Evolutionary conservation across 2,113 vertebrate species (phyloP).

Genomic region (Peromyscus maniculatus): DNA sequence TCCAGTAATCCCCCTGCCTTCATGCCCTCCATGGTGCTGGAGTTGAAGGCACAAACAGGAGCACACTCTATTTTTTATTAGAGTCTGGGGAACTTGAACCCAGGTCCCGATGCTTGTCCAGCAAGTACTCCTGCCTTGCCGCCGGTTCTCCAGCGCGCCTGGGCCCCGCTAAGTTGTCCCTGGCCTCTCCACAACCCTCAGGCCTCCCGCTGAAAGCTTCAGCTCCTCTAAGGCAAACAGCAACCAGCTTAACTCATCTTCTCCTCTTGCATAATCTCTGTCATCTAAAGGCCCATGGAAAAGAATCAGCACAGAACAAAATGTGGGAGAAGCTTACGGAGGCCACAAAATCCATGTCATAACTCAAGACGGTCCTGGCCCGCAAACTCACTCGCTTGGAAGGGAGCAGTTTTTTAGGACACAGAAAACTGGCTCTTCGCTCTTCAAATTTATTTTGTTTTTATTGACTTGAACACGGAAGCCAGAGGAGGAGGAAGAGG

Average conservation of each 20-base stretch:
- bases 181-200: background rate
- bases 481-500: background rate
- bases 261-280: background rate
- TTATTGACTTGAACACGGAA: slow-evolving; percentile 70
- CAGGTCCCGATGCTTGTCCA: background rate
- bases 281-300: background rate
- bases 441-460: slow-evolving; percentile 68
- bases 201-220: background rate
- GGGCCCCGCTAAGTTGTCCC: background rate
- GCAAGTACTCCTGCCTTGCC: too few relatives aligned
- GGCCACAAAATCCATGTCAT: background rate
- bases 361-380: background rate
- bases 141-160: accelerated
- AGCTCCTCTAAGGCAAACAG: background rate
- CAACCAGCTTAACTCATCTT: slow-evolving; percentile 27
- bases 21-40: background rate
- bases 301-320: background rate
- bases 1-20: background rate
- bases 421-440: slow-evolving; percentile 56
- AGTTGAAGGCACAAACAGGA: background rate
- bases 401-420: slow-evolving; percentile 53
- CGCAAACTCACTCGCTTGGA: slow-evolving; percentile 4
- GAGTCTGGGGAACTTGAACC: background rate
- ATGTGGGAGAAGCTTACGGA: background rate
- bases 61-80: background rate